A percentile compares a stretch with the other conserved stretches of the same genome.
Evolutionary conservation across 2,888 invertebrate genomes (phyloP).

Genomic region (Rhynchonema sp.): DNA sequence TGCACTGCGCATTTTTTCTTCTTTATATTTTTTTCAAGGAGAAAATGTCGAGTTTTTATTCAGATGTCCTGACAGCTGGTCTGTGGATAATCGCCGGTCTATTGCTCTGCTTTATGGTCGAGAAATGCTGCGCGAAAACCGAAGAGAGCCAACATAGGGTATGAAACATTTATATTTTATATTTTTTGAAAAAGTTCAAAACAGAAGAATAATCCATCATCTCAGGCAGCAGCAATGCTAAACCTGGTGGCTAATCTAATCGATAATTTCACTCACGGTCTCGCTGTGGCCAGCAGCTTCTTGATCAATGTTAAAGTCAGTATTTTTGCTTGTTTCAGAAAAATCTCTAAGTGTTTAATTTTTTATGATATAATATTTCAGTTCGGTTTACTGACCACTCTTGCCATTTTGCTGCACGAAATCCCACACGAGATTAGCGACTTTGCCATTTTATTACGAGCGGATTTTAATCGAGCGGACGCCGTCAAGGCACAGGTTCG

Average conservation of each 20-base stretch:
- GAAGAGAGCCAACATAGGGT: slow-evolving; percentile 17
- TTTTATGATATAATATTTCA: slow-evolving; percentile 29
- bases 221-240: slow-evolving; percentile 59
- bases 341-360: background rate
- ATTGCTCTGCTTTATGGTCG: slow-evolving; percentile 14
- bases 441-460: slow-evolving; percentile 72
- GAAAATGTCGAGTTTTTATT: background rate
- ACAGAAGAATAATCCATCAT: no score
- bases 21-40: no score
- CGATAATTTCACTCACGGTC: slow-evolving; percentile 93
- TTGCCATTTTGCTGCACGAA: slow-evolving; percentile 82
- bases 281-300: slow-evolving; percentile 93
- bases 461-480: slow-evolving; percentile 74
- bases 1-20: no score
- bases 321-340: background rate
- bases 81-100: slow-evolving; percentile 15
- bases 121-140: slow-evolving; percentile 13
- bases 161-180: background rate
- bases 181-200: no score
- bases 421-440: slow-evolving; percentile 98
- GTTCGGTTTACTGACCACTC: slow-evolving; percentile 72
- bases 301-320: slow-evolving; percentile 54
- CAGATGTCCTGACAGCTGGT: slow-evolving; percentile 8
- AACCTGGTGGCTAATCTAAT: slow-evolving; percentile 87
- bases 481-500: slow-evolving; percentile 70